Evolutionary conservation across 2,113 vertebrate species (phyloP).

Genomic region (Aplodontia rufa): DNA sequence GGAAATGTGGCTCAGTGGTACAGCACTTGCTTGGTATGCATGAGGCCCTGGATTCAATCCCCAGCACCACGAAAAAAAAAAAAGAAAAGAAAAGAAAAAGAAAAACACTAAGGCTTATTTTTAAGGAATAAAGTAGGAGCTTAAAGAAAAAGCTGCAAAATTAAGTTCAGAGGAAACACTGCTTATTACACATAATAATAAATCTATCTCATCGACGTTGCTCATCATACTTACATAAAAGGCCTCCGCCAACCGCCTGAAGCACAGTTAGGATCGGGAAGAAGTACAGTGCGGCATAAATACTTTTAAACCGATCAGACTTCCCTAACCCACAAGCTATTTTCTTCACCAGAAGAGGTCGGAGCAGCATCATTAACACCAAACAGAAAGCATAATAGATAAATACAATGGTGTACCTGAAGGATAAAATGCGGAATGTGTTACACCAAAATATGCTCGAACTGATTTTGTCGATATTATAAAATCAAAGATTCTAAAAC

Average conservation of each 20-base stretch:
- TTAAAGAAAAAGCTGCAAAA: constrained; percentile 31
- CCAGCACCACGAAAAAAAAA: too few species aligned
- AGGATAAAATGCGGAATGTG: not conserved
- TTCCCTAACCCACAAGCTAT: constrained; percentile 97
- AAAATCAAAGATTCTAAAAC: constrained; percentile 25
- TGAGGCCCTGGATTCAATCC: too few species aligned
- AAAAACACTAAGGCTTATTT: not conserved
- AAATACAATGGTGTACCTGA: constrained; percentile 96
- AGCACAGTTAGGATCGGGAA: constrained; percentile 97
- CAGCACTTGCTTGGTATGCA: too few species aligned
- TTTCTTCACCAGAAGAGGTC: constrained; percentile 98
- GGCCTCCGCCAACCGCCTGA: constrained; percentile 96
- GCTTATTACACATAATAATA: not conserved
- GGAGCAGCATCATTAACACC: constrained; percentile 96
- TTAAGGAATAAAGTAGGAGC: not conserved
- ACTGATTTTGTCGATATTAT: not conserved
- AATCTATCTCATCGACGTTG: not conserved
- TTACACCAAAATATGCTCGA: not conserved
- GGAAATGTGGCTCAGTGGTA: too few species aligned
- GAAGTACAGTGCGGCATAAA: constrained; percentile 98
- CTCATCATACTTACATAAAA: constrained; percentile 92
- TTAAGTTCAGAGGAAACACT: not conserved
- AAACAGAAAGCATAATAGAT: constrained; percentile 98
- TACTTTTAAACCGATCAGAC: constrained; percentile 96
- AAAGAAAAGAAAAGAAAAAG: not conserved